Base-by-base conservation (phyloP, 2,113 vertebrate genomes). In the Morone chrysops region DNA sequence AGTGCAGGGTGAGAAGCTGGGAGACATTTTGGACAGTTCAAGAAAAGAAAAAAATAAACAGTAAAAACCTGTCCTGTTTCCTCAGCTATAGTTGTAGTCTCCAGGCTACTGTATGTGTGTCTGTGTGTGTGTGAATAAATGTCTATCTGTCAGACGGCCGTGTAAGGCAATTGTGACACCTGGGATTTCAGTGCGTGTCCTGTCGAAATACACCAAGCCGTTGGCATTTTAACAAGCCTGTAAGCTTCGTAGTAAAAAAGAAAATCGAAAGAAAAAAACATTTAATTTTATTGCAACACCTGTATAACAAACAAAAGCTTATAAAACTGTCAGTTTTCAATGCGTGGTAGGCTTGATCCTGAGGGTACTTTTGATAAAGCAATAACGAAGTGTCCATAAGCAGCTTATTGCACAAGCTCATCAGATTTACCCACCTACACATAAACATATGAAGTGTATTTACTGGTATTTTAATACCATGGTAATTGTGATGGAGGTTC, bases 171-270 rank as follows among this genome's bases (percentile, higher is more conserved):
- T 79, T 70, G 74, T 73, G 72, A 92, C 85, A 87, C 69, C 69
- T 87, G 85, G 78, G 85, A 88, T 67, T 84, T 85, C 66, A 54
- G 41, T 70, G 74, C 38, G 17, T 80, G 73, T 75, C 59, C 87
- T 81, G 85, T 78, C 59, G 16, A 82, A 85, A 87, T 82, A 63
- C 43, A 70, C 69, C 69, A 36, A 81, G 68, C 75, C 16, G 7
- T 8, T 66, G 75, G 80, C 81, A 71, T 78, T 84, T 82, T 59
- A 82, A 82, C 75, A 61, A 57, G 81, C 53, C 75, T 82, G 72
- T 65, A 77, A 59, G 67, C 53, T 36, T 56, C 1, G 14, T n/a
- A 4, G 38, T 22, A 54, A 59, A 48, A 74, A 17, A 1, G 12
- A 56, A 74, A 22, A 43, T 6, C 31, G 5, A 38, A 41, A 36